phyloP scores from a whole-genome alignment of 2,113 vertebrate genomes.

The Atractosteus spatula region DNA sequence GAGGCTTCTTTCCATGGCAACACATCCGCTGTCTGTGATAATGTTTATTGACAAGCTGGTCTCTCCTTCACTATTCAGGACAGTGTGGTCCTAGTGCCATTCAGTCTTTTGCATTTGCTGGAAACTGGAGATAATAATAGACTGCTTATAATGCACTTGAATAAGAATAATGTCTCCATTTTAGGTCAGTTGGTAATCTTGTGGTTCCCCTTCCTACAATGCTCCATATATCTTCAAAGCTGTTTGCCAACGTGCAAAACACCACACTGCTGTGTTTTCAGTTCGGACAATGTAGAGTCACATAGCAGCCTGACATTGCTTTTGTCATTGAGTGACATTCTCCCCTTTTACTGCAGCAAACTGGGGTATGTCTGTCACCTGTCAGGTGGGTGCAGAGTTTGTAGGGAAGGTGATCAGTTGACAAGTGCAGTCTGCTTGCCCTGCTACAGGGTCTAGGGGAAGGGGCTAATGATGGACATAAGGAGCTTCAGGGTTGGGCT shows the following conservation, averaged over 20 bases:
- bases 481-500: too few species aligned
- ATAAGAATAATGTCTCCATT: too few species aligned
- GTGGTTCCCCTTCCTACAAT: neutral
- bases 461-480: too few species aligned
- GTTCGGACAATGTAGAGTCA: too few species aligned
- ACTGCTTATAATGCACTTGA: too few species aligned
- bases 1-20: neutral
- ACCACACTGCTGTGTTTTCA: neutral
- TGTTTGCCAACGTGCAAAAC: neutral
- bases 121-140: too few species aligned
- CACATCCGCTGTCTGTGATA: neutral
- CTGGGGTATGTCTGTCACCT: neutral
- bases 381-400: neutral
- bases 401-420: neutral
- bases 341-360: neutral
- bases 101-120: too few species aligned
- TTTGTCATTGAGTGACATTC: neutral
- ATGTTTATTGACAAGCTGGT: too few species aligned
- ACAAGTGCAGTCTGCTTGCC: neutral
- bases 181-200: too few species aligned
- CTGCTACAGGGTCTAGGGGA: too few species aligned
- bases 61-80: neutral
- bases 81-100: too few species aligned
- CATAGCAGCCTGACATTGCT: neutral
- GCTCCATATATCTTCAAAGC: neutral